Base-by-base conservation (phyloP, 2,113 vertebrate species). In the Arvicanthis niloticus region DNA sequence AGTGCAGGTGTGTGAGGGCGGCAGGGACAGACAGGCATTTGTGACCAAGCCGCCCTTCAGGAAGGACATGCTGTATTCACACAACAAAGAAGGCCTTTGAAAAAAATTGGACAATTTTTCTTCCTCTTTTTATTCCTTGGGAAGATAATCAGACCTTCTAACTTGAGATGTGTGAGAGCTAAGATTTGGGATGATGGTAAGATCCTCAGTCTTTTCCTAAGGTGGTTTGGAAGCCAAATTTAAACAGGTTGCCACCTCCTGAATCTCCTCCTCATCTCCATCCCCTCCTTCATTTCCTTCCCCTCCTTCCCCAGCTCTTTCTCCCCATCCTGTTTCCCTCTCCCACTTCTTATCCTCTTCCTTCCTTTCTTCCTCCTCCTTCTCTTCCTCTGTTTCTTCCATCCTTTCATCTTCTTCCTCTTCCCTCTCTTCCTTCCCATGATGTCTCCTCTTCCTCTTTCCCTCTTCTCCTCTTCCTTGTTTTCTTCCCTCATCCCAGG, bases 91-190 rank as follows among this genome's bases (percentile, higher is more conserved):
- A 81, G 42, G 5, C 42, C 88, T 94, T 90, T 89, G 80, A 48
- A 65, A 82, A 51, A 21, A 75, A 73, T 11, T 48, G 73, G 26
- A 76, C 60, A 2, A 1, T 87, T 72, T 72, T 96, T 91, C 60
- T 91, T 53, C 58, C 65, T 92, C 21, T 86, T 58, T 67, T 58
- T 88, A 62, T 85, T 94, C 40, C 93, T 94, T n/a, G 45, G n/a
- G 58, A 91, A 29, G 56, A 80, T 51, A 87, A 91, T 26, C 19
- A 65, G 29, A 37, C 7, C 62, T 88, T 89, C 7, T 80, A 42
- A 65, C 29, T 76, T 87, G 75, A 96, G 89, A 53, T 87, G 40
- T 21, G 56, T 87, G 58, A 75, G 51, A 72, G 40, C 13, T 76
- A 70, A 88, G 88, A 53, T 58, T 45, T 73, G 65, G 48, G 75